These are phyloP conservation scores for Micromussa lordhowensis DNA, from an alignment of 92 coral and sea anemone genomes.

Conservation along the genomic window DNA sequence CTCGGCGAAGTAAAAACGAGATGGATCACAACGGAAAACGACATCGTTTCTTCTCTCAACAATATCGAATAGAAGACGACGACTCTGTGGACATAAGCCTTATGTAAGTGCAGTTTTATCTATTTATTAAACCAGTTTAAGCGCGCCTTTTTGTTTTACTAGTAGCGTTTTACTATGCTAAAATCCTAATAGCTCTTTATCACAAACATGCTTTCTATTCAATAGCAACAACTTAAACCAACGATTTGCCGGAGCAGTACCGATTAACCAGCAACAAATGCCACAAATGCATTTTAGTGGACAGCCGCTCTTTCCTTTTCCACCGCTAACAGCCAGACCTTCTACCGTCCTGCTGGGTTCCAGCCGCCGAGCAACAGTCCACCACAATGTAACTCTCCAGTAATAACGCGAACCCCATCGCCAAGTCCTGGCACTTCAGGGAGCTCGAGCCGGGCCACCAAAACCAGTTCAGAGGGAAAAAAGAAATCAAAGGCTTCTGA, in stretches of 20 bases:
- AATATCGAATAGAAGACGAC: constrained; percentile 23
- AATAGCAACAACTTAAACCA: constrained; percentile 40
- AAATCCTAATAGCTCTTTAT: constrained; percentile 39
- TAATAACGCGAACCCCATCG: constrained; percentile 14
- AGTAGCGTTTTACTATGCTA: constrained; percentile 22
- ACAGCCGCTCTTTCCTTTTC: constrained; percentile 29
- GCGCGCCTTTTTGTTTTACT: constrained; percentile 26
- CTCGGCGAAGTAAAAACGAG: constrained; percentile 19
- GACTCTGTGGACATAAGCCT: constrained; percentile 25
- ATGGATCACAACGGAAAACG: constrained; percentile 35
- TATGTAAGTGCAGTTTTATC: constrained; percentile 31
- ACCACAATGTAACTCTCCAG: constrained; percentile 34
- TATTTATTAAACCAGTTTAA: constrained; percentile 33
- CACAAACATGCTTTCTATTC: constrained; percentile 33
- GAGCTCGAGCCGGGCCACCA: constrained; percentile 20
- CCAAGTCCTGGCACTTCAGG: constrained; percentile 14
- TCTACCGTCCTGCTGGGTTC: constrained; percentile 32
- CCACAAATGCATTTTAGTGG: constrained; percentile 27
- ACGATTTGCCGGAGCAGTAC: constrained; percentile 26
- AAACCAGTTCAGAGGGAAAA: constrained; percentile 32
- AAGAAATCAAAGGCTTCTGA: constrained; percentile 29
- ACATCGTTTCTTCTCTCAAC: constrained; percentile 34
- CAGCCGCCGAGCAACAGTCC: constrained; percentile 33
- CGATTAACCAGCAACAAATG: constrained; percentile 28
- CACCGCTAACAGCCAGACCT: constrained; percentile 34